A percentile compares a stretch with the other conserved stretches of the same genome.
phyloP scores from a whole-genome alignment of 1,140 invertebrate species.

The Caenorhabditis tropicalis region DNA sequence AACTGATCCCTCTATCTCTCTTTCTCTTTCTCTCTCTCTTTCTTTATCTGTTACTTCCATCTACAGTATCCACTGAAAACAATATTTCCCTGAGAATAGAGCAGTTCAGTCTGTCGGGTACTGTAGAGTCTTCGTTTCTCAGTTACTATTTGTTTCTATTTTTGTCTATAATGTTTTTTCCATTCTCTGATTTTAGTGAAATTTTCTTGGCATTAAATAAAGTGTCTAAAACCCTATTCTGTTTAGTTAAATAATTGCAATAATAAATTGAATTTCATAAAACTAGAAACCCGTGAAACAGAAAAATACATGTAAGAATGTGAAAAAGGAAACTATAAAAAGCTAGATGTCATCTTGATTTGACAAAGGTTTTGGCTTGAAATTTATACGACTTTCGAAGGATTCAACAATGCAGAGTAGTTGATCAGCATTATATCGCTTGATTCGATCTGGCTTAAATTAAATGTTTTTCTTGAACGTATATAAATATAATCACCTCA shows the following conservation, averaged over 20 bases:
- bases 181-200: neutral
- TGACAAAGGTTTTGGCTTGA: neutral
- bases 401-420: neutral
- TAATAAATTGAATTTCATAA: neutral
- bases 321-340: neutral
- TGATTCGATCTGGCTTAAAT: slow-evolving; percentile 1
- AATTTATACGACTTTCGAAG: neutral
- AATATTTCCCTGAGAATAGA: neutral
- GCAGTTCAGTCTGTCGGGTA: slow-evolving; percentile 27
- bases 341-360: neutral
- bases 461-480: neutral
- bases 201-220: neutral
- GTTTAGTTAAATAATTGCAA: neutral
- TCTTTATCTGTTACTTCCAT: neutral
- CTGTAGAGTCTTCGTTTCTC: slow-evolving; percentile 33
- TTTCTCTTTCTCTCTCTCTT: neutral
- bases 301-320: neutral
- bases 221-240: neutral
- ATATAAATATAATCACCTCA: neutral
- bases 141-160: neutral
- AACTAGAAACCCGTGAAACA: neutral
- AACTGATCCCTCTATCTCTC: neutral
- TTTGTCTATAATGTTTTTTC: neutral
- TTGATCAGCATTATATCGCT: slow-evolving; percentile 22
- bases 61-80: slow-evolving; percentile 37